phyloP scores from a whole-genome alignment of 2,888 invertebrate genomes.

The Eupelmus urozonus region DNA sequence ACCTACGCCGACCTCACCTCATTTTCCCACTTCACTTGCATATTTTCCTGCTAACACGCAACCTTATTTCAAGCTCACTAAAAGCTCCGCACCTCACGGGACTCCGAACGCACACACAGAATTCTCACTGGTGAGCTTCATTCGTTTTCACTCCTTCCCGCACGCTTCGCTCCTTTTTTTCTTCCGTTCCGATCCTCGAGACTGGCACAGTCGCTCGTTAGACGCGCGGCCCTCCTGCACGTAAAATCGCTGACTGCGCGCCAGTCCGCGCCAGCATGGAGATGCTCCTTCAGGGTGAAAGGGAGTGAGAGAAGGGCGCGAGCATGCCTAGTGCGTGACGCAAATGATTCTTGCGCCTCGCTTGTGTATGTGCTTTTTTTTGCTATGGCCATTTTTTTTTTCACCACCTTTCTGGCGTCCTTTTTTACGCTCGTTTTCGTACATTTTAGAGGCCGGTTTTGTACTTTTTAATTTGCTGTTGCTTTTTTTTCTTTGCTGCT shows the following conservation, averaged over 20 bases:
- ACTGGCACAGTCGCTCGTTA: constrained; percentile 6
- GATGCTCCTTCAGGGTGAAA: background rate
- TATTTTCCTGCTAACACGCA: too few species aligned
- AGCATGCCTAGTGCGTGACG: background rate
- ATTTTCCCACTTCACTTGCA: too few species aligned
- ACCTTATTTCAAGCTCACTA: too few species aligned
- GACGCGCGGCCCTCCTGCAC: too few species aligned
- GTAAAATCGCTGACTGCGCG: background rate
- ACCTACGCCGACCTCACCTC: too few species aligned
- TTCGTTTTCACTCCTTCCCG: background rate
- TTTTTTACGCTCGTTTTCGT: background rate
- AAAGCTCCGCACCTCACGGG: too few species aligned
- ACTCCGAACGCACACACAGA: too few species aligned
- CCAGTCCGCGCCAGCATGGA: background rate
- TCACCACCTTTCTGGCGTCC: background rate
- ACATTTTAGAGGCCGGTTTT: background rate
- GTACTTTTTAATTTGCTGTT: background rate
- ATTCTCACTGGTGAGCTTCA: background rate
- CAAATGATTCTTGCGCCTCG: constrained; percentile 6
- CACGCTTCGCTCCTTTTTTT: too few species aligned
- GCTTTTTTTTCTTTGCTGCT: background rate
- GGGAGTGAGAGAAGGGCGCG: constrained; percentile 9
- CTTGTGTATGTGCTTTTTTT: background rate
- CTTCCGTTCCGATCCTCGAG: background rate
- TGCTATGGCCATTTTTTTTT: background rate